Conservation (phyloP, 1,140 invertebrate species). For the Drosophila busckii region DNA sequence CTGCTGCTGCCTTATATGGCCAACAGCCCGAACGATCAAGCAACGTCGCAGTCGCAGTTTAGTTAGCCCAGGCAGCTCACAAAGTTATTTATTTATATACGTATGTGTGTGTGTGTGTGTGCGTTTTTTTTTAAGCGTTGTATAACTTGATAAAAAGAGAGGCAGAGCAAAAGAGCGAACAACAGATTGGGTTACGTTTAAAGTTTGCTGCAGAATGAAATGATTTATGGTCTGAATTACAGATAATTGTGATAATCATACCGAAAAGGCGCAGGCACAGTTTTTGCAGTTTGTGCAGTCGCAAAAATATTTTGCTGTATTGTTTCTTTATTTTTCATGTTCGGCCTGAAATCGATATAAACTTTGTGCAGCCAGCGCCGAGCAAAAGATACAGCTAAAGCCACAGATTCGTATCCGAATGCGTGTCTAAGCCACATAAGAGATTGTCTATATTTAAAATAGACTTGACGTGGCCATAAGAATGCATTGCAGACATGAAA, state of each 20-base stretch:
- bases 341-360: constrained; percentile 58
- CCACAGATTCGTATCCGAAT: constrained; percentile 16
- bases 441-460: constrained; percentile 1
- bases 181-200: constrained; percentile 67
- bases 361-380: constrained; percentile 33
- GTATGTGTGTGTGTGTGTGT: constrained; percentile 32
- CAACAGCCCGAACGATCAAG: background rate
- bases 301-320: constrained; percentile 40
- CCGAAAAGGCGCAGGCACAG: constrained; percentile 65
- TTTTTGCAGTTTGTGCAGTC: too few species aligned
- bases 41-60: background rate
- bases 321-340: background rate
- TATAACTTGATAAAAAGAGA: constrained; percentile 56
- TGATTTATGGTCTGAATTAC: constrained; percentile 78
- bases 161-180: background rate
- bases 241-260: constrained; percentile 79
- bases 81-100: constrained; percentile 65
- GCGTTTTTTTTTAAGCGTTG: constrained; percentile 57
- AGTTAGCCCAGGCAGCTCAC: constrained; percentile 15
- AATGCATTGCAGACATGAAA: too few species aligned
- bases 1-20: constrained; percentile 42
- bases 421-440: constrained; percentile 52
- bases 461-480: too few species aligned
- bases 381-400: constrained; percentile 9
- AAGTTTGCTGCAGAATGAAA: constrained; percentile 66